Evolutionary conservation across 2,888 invertebrate genomes (phyloP).

Genomic region (Agrochola lota): DNA sequence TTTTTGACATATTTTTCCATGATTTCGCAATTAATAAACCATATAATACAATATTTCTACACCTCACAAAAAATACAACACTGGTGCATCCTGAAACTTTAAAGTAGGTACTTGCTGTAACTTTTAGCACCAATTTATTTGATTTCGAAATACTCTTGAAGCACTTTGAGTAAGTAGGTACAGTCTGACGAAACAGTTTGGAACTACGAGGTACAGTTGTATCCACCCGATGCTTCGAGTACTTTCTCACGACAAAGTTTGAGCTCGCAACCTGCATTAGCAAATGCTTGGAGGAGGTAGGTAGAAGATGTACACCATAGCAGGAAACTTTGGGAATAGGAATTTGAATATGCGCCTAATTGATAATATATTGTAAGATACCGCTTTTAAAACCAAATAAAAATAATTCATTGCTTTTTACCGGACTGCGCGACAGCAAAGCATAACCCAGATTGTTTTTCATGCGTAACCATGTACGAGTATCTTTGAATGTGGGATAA

Average conservation of each 20-base stretch:
- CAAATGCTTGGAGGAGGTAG: neutral
- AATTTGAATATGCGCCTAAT: neutral
- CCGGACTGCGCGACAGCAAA: too few relatives aligned
- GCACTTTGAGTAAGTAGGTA: neutral
- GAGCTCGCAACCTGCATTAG: constrained; percentile 16
- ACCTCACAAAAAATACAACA: neutral
- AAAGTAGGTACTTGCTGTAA: neutral
- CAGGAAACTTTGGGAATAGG: neutral
- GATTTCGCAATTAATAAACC: too few relatives aligned
- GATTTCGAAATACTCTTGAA: constrained; percentile 3
- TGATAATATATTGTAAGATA: neutral
- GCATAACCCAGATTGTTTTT: too few relatives aligned
- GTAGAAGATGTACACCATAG: neutral
- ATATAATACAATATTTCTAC: too few relatives aligned
- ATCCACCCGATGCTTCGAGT: constrained; percentile 5
- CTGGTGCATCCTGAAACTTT: neutral
- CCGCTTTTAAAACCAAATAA: neutral
- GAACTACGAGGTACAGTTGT: constrained; percentile 14
- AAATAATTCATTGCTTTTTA: too few relatives aligned
- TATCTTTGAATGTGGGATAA: too few relatives aligned
- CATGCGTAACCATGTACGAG: too few relatives aligned
- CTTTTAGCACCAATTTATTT: neutral
- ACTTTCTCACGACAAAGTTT: constrained; percentile 23
- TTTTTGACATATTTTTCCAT: too few relatives aligned
- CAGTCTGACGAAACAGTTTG: neutral